phyloP scores from a whole-genome alignment of 2,888 invertebrate genomes.

The Tetragonula carbonaria region DNA sequence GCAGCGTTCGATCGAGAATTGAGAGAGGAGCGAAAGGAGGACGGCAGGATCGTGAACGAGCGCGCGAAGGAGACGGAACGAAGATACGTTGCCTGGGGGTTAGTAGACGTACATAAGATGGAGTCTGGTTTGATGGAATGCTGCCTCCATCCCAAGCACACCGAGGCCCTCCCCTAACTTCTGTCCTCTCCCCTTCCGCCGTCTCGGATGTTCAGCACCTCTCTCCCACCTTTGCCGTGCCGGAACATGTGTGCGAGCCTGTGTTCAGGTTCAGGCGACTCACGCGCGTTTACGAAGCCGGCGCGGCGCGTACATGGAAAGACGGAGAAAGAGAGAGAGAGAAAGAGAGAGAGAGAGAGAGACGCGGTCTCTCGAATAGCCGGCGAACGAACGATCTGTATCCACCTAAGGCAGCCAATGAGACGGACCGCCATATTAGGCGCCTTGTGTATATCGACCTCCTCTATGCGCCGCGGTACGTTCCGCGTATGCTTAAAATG shows the following conservation, averaged over 20 bases:
- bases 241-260: conserved; percentile 63
- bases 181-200: conserved; percentile 50
- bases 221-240: conserved; percentile 59
- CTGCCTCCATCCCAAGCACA: conserved; percentile 77
- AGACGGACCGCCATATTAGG: conserved; percentile 76
- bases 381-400: conserved; percentile 61
- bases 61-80: conserved; percentile 45
- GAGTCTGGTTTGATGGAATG: conserved; percentile 84
- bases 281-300: conserved; percentile 60
- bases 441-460: conserved; percentile 59
- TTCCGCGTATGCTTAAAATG: conserved; percentile 71
- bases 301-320: background rate
- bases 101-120: conserved; percentile 81
- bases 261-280: conserved; percentile 62
- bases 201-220: conserved; percentile 57
- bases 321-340: background rate
- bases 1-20: conserved; percentile 52
- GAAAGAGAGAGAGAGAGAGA: background rate
- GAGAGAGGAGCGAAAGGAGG: conserved; percentile 49
- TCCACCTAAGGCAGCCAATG: conserved; percentile 64
- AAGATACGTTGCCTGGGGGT: conserved; percentile 77
- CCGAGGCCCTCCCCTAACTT: conserved; percentile 65
- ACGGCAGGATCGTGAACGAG: conserved; percentile 16
- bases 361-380: conserved; percentile 32
- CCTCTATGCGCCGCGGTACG: conserved; percentile 62